Base-by-base conservation (phyloP, 2,797 vertebrate species). In the Onychomys torridus region DNA sequence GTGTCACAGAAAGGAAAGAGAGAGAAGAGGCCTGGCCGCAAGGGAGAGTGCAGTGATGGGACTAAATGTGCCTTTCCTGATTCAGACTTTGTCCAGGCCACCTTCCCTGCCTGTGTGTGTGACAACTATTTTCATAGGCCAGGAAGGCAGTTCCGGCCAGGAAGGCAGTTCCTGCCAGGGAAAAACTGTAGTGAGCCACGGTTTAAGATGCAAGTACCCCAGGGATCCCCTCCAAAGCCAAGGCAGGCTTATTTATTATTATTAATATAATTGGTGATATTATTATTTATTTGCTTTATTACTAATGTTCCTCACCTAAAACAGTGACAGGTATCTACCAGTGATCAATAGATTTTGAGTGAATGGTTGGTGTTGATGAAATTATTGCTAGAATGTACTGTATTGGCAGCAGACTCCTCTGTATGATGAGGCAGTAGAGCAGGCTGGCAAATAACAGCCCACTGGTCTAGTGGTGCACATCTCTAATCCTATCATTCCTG, bases 361-460 rank as follows among this genome's bases (percentile, higher is more conserved):
- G 46, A 49, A 21, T 37, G 32, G 49, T 6, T 46, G 17, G 1
- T 13, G 19, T 34, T 34, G 34, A 59, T 52, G 46, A 43, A 79
- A 37, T 49, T 32, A 32, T 84, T 37, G 49, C 59, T 34, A 4
- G 75, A 55, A 78, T 13, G 1, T 5, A 27, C 73, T 52, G 4
- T 82, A 40, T 52, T 9, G 57, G 89, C 55, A 8, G 27, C 5
- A 57, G 63, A 16, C 2, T 8, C 16, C 55, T 7, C 43, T 76
- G 23, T 57, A 1, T 37, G 71, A 71, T 4, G 25, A 40, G n/a
- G 59, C 49, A 46, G 27, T 4, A 21, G 65, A 4, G 67, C 4
- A 29, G 23, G 0, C 29, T 2, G 29, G 2, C 2, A 9, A 43
- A 16, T 34, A 0, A 12, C 1, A 1, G 2, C 5, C 21, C 71